phyloP scores from a whole-genome alignment of 2,888 invertebrate genomes.

The Alsophila aescularia region DNA sequence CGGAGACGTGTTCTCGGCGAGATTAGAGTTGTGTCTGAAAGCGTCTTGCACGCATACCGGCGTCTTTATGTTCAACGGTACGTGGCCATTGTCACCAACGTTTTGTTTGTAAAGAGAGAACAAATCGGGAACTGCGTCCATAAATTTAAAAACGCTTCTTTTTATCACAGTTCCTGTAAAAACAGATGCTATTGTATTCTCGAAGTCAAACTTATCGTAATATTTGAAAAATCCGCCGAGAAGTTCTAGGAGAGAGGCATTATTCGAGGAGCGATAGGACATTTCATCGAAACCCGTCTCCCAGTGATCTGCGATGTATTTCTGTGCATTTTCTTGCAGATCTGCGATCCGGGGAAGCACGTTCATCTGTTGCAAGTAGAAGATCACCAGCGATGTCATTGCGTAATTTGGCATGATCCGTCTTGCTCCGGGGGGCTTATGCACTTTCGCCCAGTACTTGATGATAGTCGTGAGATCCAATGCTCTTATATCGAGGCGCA shows the following conservation, averaged over 20 bases:
- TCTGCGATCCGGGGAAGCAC: constrained; percentile 6
- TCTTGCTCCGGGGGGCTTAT: constrained; percentile 3
- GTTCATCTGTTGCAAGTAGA: constrained; percentile 40
- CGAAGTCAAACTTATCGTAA: constrained; percentile 43
- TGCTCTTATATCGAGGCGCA: constrained; percentile 29
- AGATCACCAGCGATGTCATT: constrained; percentile 32
- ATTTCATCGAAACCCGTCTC: constrained; percentile 19
- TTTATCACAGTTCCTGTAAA: constrained; percentile 14
- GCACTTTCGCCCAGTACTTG: constrained; percentile 36
- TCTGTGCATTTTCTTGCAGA: constrained; percentile 14
- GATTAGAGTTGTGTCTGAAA: constrained; percentile 3
- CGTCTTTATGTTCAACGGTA: constrained; percentile 2
- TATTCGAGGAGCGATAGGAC: constrained; percentile 6
- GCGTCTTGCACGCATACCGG: constrained; percentile 6
- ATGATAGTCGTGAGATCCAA: constrained; percentile 28
- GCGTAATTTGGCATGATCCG: constrained; percentile 21
- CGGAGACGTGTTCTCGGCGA: background rate
- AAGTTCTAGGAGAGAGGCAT: constrained; percentile 41
- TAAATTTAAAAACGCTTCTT: constrained; percentile 7
- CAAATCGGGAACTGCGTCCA: constrained; percentile 1
- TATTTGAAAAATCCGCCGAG: constrained; percentile 53
- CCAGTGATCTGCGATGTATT: constrained; percentile 3
- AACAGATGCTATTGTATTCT: constrained; percentile 16
- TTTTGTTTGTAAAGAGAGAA: constrained; percentile 9
- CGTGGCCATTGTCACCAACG: background rate